Conservation (phyloP, 2,797 vertebrate genomes). For the Ciconia nigra region DNA sequence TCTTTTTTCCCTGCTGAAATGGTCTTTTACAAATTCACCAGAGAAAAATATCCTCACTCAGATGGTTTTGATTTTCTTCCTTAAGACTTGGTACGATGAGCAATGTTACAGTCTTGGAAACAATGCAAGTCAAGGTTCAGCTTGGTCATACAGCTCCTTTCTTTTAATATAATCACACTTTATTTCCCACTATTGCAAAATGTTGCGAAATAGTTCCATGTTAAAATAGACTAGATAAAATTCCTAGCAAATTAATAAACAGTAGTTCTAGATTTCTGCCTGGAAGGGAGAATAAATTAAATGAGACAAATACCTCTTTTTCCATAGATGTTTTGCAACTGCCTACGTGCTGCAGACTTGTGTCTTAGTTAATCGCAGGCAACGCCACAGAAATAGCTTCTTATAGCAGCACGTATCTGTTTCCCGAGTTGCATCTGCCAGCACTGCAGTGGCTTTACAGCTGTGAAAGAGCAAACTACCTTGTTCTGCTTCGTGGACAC, state of each 20-base stretch:
- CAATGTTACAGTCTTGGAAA: background rate
- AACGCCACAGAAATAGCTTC: background rate
- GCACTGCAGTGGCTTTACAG: slow-evolving; percentile 31
- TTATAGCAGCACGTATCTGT: background rate
- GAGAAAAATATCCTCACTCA: background rate
- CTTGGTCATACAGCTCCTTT: background rate
- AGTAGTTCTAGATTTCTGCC: background rate
- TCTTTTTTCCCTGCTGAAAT: background rate
- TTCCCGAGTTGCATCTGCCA: background rate
- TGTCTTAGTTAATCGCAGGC: background rate
- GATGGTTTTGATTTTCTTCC: slow-evolving; percentile 43
- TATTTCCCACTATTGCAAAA: background rate
- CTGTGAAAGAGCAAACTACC: slow-evolving; percentile 17
- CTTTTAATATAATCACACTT: background rate
- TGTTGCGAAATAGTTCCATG: background rate
- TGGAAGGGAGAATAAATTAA: background rate
- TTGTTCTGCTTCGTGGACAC: slow-evolving; percentile 7
- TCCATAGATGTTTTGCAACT: background rate
- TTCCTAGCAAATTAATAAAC: background rate
- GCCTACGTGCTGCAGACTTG: background rate
- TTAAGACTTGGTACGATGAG: background rate
- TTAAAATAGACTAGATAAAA: slow-evolving; percentile 17
- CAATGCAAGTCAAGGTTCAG: slow-evolving; percentile 13
- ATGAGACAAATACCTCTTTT: background rate
- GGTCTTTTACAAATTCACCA: background rate